A percentile compares a stretch with the other conserved stretches of the same genome.
Conservation (phyloP, 2,113 vertebrate species). For the Brevimyrus niger region DNA sequence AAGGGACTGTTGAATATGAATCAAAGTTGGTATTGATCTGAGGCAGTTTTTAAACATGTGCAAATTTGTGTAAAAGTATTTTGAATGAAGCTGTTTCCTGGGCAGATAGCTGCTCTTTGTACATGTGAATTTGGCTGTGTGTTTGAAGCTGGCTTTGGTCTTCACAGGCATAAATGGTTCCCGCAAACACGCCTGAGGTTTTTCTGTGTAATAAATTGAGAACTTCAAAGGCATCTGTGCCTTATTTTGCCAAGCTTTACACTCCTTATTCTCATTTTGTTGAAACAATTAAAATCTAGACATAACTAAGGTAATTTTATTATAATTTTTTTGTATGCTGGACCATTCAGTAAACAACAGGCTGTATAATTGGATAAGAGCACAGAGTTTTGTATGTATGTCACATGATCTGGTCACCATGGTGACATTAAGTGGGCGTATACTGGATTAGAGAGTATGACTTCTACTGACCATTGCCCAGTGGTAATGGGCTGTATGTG, state of each 20-base stretch:
- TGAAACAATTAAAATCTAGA: background rate
- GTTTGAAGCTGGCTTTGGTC: background rate
- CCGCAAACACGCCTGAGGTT: background rate
- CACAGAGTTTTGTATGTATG: background rate
- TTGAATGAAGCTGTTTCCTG: conserved; percentile 7
- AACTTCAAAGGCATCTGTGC: background rate
- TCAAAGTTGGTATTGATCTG: conserved; percentile 15
- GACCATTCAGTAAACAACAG: background rate
- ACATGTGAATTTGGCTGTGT: background rate
- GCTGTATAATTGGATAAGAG: background rate
- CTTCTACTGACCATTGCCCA: background rate
- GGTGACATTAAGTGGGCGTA: background rate
- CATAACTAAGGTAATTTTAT: background rate
- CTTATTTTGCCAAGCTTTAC: background rate
- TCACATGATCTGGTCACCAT: background rate
- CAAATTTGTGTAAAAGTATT: background rate
- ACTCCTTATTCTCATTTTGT: background rate
- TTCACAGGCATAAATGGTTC: background rate
- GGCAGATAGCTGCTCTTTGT: background rate
- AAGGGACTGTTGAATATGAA: background rate
- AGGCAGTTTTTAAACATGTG: background rate
- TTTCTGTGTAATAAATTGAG: background rate
- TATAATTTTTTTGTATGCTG: background rate
- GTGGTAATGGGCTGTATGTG: background rate
- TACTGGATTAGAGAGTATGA: background rate